phyloP scores from a whole-genome alignment of 2,797 vertebrate genomes.

The Falco biarmicus region DNA sequence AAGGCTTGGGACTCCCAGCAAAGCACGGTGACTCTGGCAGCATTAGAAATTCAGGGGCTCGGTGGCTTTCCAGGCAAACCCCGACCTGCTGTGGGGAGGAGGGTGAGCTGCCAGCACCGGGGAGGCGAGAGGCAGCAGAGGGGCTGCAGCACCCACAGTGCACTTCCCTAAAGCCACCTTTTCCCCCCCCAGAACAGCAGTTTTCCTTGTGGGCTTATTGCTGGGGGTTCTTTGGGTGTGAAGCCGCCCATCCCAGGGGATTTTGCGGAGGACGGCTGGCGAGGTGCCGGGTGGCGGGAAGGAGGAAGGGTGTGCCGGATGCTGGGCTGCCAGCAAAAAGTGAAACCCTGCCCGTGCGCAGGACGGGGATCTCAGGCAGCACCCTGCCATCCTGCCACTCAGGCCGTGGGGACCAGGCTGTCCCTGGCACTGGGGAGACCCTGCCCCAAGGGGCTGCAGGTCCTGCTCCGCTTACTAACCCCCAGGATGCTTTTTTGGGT shows the following conservation, averaged over 20 bases:
- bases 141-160: rapidly evolving
- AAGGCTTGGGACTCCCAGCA: too few relatives aligned
- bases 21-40: rapidly evolving
- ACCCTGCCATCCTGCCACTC: not conserved
- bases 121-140: not conserved
- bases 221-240: rapidly evolving
- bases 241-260: rapidly evolving
- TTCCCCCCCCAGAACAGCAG: not conserved
- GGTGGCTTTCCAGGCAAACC: not conserved
- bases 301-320: not conserved
- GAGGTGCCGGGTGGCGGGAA: not conserved
- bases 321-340: not conserved
- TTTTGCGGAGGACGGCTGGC: rapidly evolving
- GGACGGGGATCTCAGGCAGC: not conserved
- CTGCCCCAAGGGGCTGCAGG: too few relatives aligned
- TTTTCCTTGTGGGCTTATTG: too few relatives aligned
- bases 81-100: too few relatives aligned
- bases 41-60: not conserved
- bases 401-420: too few relatives aligned
- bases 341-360: rapidly evolving
- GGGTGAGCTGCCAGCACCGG: not conserved
- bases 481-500: not conserved
- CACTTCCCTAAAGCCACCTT: not conserved
- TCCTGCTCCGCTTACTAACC: not conserved
- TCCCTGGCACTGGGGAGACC: not conserved